Conservation (phyloP, 2,888 invertebrate species). For the Drosophila nr. perissopoda region DNA sequence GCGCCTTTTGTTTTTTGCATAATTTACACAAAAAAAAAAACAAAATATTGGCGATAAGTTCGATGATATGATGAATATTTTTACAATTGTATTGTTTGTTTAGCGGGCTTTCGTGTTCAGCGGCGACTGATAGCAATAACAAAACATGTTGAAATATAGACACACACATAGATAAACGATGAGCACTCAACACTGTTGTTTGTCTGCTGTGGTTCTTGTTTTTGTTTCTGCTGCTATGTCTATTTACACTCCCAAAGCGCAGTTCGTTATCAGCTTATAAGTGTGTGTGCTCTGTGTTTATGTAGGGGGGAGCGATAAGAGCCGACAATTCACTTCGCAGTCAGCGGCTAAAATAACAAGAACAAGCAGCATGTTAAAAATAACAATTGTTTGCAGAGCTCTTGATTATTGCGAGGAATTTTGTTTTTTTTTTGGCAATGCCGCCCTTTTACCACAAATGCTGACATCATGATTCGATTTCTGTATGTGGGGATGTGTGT, state of each 20-base stretch:
- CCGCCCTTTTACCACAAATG: conserved; percentile 18
- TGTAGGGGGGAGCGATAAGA: conserved; percentile 56
- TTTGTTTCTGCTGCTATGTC: conserved; percentile 24
- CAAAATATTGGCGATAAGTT: conserved; percentile 33
- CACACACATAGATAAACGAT: conserved; percentile 54
- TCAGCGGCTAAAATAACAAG: conserved; percentile 7
- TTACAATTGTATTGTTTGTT: conserved; percentile 32
- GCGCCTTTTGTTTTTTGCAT: conserved; percentile 45
- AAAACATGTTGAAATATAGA: conserved; percentile 32
- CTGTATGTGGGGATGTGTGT: not conserved
- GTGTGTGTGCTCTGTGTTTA: conserved; percentile 1
- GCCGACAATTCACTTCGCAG: conserved; percentile 42
- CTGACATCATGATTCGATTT: conserved; percentile 45
- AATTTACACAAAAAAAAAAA: conserved; percentile 33
- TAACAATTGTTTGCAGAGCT: conserved; percentile 47
- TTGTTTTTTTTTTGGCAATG: conserved; percentile 30
- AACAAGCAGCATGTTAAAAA: conserved; percentile 45
- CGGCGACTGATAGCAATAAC: conserved; percentile 35
- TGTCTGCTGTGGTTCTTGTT: conserved; percentile 8
- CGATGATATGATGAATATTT: conserved; percentile 52
- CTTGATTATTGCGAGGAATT: conserved; percentile 30
- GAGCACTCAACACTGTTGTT: conserved; percentile 28
- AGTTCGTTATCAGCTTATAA: conserved; percentile 56
- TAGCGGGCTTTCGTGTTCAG: conserved; percentile 50
- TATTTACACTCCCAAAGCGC: conserved; percentile 37